These are phyloP conservation scores for Pseudotriccus pelzelni DNA, from an alignment of 2,797 vertebrate species.

Conservation along the genomic window DNA sequence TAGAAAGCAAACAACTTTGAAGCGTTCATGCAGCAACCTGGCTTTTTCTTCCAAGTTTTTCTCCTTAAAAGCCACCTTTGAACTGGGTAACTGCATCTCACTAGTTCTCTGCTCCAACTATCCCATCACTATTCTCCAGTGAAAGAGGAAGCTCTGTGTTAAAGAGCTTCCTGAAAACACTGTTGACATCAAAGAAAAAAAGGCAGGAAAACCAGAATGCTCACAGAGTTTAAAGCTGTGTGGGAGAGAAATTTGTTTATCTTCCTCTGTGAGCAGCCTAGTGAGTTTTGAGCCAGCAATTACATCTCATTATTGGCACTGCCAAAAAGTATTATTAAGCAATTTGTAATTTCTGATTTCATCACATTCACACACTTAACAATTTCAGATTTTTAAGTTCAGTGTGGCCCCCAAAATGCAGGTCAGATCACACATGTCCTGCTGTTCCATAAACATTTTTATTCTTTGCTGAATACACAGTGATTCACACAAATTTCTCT, in stretches of 20 bases:
- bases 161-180: background rate
- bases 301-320: background rate
- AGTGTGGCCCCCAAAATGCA: background rate
- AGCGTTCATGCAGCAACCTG: background rate
- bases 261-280: background rate
- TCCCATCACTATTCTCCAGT: background rate
- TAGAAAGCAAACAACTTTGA: background rate
- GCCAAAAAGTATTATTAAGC: background rate
- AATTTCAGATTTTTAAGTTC: background rate
- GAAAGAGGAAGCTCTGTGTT: background rate
- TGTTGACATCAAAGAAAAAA: background rate
- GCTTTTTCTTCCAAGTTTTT: background rate
- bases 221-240: background rate
- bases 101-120: background rate
- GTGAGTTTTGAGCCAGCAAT: background rate
- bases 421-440: background rate
- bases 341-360: background rate
- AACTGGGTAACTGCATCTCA: background rate
- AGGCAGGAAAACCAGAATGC: slow-evolving; percentile 7
- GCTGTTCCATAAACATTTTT: background rate
- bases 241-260: slow-evolving; percentile 19
- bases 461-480: background rate
- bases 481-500: background rate
- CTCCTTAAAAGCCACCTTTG: background rate
- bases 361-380: background rate